Percentiles rank a stretch among this genome's conserved stretches.
phyloP scores from a whole-genome alignment of 1,140 invertebrate genomes.

The Monochamus saltuarius region DNA sequence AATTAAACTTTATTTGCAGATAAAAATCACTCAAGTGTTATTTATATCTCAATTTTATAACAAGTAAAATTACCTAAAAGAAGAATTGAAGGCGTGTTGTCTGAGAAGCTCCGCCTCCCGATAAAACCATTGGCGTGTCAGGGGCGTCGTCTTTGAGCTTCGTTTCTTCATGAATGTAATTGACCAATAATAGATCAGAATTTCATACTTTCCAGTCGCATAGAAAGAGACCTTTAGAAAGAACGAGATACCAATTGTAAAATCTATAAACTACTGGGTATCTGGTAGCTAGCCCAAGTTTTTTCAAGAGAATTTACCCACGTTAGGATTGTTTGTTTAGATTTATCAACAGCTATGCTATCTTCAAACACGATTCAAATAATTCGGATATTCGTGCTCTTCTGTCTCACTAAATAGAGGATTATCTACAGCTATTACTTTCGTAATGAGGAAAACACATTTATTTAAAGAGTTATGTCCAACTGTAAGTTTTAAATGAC shows the following conservation, averaged over 20 bases:
- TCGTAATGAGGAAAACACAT: no score
- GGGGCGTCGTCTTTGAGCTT: constrained; percentile 1
- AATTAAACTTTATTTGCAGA: no score
- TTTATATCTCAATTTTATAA: constrained; percentile 9
- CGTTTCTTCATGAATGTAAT: constrained; percentile 1
- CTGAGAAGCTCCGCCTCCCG: not conserved
- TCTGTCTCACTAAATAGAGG: no score
- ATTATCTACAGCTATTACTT: no score
- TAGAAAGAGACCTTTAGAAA: not conserved
- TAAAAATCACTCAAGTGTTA: constrained; percentile 7
- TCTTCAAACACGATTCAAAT: no score
- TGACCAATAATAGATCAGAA: constrained; percentile 11
- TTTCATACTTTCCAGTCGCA: not conserved
- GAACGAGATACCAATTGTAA: not conserved
- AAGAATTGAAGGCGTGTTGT: not conserved
- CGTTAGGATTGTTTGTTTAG: no score
- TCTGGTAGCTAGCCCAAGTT: not conserved
- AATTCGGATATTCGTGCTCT: no score
- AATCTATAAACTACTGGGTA: constrained; percentile 7
- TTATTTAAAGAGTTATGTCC: not conserved
- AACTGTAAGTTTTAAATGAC: no score
- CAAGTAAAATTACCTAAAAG: not conserved
- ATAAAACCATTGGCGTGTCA: constrained; percentile 2
- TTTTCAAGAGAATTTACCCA: not conserved
- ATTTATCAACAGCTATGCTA: no score